These are phyloP conservation scores for Diplolepis rosae DNA, from an alignment of 2,888 invertebrate species.

Conservation along the genomic window DNA sequence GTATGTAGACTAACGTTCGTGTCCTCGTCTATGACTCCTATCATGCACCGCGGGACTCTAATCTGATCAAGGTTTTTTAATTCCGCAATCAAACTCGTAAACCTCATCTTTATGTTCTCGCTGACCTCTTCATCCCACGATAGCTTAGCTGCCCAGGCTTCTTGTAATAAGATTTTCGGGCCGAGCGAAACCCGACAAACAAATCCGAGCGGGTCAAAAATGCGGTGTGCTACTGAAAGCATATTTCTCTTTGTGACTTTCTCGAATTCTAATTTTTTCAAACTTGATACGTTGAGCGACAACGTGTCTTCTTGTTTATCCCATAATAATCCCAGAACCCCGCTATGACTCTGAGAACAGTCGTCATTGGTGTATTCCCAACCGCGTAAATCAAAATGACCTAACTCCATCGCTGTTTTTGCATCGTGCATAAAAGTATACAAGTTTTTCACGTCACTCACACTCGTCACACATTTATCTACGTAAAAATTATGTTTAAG, in stretches of 20 bases:
- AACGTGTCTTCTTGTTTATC: neutral
- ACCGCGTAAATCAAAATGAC: slow-evolving; percentile 16
- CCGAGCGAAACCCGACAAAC: neutral
- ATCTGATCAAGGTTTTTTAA: neutral
- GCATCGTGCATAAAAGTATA: neutral
- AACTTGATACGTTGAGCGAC: neutral
- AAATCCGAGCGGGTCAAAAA: neutral
- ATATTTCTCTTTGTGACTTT: neutral
- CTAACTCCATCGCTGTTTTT: neutral
- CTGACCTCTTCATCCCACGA: neutral
- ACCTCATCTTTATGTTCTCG: neutral
- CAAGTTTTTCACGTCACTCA: neutral
- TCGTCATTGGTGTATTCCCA: slow-evolving; percentile 16
- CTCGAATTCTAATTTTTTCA: neutral
- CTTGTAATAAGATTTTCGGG: neutral
- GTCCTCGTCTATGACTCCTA: neutral
- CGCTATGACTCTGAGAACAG: neutral
- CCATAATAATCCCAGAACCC: slow-evolving; percentile 2
- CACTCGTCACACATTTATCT: no score
- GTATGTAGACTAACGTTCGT: neutral
- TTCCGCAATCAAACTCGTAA: neutral
- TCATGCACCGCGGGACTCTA: neutral
- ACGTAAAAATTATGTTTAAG: no score
- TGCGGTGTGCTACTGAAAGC: neutral
- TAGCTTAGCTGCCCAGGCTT: neutral